phyloP scores from a whole-genome alignment of 1,140 invertebrate genomes.

The Ceratina japonica region DNA sequence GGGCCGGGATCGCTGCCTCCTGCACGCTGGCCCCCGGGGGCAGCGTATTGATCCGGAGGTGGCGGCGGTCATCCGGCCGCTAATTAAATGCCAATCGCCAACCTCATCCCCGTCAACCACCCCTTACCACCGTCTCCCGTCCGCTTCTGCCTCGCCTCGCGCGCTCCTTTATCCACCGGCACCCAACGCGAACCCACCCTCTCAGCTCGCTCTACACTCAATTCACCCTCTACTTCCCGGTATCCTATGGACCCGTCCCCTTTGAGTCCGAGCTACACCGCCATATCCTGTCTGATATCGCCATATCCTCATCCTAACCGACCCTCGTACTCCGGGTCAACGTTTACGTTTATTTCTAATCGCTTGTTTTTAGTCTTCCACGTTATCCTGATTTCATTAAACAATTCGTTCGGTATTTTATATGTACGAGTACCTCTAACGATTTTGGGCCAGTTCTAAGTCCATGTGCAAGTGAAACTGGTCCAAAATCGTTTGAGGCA shows the following conservation, averaged over 20 bases:
- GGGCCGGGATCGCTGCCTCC: slow-evolving; percentile 72
- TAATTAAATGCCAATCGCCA: slow-evolving; percentile 80
- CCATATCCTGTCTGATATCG: slow-evolving; percentile 58
- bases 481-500: too few species aligned
- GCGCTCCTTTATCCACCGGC: slow-evolving; percentile 46
- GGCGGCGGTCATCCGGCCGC: slow-evolving; percentile 77
- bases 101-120: slow-evolving; percentile 64
- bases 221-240: slow-evolving; percentile 66
- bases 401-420: too few species aligned
- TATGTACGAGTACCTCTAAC: too few species aligned
- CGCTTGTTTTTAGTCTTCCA: too few species aligned
- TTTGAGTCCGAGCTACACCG: slow-evolving; percentile 56
- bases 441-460: too few species aligned
- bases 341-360: too few species aligned
- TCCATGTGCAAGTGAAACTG: too few species aligned
- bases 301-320: slow-evolving; percentile 31
- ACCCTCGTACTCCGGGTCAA: too few species aligned
- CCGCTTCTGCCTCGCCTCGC: slow-evolving; percentile 13
- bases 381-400: too few species aligned
- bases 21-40: slow-evolving; percentile 76
- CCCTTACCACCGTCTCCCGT: slow-evolving; percentile 48
- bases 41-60: slow-evolving; percentile 77
- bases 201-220: slow-evolving; percentile 60
- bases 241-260: slow-evolving; percentile 58
- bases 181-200: slow-evolving; percentile 24